Percentiles rank a stretch among this genome's conserved stretches.
phyloP scores from a whole-genome alignment of 2,888 invertebrate species.

The Prenolepis imparis region DNA sequence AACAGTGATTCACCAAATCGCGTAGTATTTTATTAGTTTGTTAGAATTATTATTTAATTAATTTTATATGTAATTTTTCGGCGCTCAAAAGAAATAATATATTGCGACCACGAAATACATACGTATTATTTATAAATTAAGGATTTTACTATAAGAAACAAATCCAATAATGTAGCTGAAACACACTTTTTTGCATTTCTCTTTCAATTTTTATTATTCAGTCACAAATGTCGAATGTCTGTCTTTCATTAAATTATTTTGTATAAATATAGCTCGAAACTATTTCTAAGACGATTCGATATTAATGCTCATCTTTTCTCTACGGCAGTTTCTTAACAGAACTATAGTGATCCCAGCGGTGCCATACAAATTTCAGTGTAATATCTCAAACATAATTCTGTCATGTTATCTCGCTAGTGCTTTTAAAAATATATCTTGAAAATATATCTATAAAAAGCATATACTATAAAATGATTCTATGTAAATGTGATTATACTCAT shows the following conservation, averaged over 20 bases:
- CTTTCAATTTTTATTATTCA: not conserved
- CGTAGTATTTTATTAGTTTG: not conserved
- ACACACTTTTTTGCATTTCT: not conserved
- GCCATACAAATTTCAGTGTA: conserved; percentile 29
- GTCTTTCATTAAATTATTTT: not conserved
- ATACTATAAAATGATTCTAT: not conserved
- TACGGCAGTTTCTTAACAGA: not conserved
- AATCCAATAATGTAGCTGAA: not conserved
- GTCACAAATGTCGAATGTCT: not conserved
- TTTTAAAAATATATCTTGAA: conserved; percentile 38
- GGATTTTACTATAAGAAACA: not conserved
- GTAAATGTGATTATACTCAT: conserved; percentile 1
- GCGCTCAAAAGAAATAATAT: not conserved
- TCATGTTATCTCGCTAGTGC: not conserved
- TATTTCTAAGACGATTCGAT: not conserved
- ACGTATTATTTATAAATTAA: not conserved
- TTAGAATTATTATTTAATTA: not conserved
- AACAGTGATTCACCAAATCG: not conserved
- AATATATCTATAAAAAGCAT: conserved; percentile 21
- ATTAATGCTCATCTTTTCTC: conserved; percentile 21
- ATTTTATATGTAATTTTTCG: not conserved
- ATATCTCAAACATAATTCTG: conserved; percentile 23
- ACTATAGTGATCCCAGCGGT: conserved; percentile 19
- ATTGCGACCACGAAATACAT: not conserved
- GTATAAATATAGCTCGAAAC: conserved; percentile 7